Base-by-base conservation (phyloP, 2,888 invertebrate genomes). In the Gastrophysa polygoni region DNA sequence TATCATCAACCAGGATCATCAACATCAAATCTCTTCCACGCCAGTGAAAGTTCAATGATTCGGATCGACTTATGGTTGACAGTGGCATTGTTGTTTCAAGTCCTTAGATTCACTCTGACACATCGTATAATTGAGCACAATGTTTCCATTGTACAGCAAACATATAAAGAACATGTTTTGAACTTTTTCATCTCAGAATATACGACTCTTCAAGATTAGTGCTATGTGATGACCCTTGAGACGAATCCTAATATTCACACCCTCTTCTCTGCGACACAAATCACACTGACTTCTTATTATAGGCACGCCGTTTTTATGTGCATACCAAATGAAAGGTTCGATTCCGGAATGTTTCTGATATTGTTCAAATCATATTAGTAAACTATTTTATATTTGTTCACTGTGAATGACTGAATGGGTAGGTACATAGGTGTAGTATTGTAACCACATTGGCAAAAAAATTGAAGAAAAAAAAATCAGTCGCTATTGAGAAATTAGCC, bases 61-160 rank as follows among this genome's bases (percentile, higher is more conserved):
- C 24, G 24, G 3, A 24, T 24, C 24, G 11, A 32, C 32, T 32
- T 10, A 32, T 11, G 32, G 67, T n/a, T 72, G 74, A 74, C 72
- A 72, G 71, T 69, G 72, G 71, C 73, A 73, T 72, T 74, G 69
- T 70, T 73, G 70, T 70, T 73, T 73, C 73, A 75, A 70, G 70
- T 73, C 70, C 68, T 69, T 71, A 55, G 59, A 47, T 64, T 68
- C 57, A 59, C 61, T 71, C 74, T 76, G 75, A 75, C 74, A 75
- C 74, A 74, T 73, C 74, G 72, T 72, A 73, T 73, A 73, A 72
- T 71, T 70, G 70, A 69, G 72, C 67, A 76, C 75, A 77, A 73
- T 73, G 73, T 73, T 71, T 67, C 69, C 72, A 75, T 77, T 76
- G 75, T 77, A 68, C 49, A 63, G 64, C 55, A 63, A 64, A 64